Evolutionary conservation across 2,888 invertebrate species (phyloP).

Genomic region (Epirrita christyi): DNA sequence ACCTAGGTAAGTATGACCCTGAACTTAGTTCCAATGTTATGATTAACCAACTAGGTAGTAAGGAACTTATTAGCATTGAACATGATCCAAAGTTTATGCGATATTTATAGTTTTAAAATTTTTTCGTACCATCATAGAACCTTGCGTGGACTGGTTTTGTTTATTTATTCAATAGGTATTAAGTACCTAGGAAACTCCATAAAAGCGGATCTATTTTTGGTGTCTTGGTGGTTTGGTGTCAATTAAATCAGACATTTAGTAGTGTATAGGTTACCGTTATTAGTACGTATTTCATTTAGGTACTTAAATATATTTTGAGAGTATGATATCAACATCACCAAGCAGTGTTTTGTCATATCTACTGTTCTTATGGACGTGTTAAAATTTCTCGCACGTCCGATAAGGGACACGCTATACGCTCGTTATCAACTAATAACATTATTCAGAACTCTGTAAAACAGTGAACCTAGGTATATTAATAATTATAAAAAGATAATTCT

Average conservation of each 20-base stretch:
- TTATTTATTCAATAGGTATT: slow-evolving; percentile 6
- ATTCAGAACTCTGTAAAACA: too few relatives aligned
- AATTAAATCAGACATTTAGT: not conserved
- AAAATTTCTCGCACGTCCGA: not conserved
- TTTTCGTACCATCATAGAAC: too few relatives aligned
- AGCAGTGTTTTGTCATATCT: not conserved
- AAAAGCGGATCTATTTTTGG: not conserved
- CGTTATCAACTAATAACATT: not conserved
- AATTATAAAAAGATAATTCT: not conserved
- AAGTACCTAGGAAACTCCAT: too few relatives aligned
- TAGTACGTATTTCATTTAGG: not conserved
- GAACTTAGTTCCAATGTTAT: too few relatives aligned
- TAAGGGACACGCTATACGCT: not conserved
- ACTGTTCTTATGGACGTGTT: not conserved
- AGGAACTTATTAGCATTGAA: too few relatives aligned
- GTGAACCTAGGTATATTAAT: not conserved
- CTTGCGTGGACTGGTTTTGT: not conserved
- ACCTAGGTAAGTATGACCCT: too few relatives aligned
- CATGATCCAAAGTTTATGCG: too few relatives aligned
- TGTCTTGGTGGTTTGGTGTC: too few relatives aligned
- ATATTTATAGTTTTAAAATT: too few relatives aligned
- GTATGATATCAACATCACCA: not conserved
- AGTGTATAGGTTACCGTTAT: not conserved
- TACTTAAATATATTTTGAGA: not conserved
- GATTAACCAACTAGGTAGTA: too few relatives aligned